Percentiles rank a stretch among this genome's conserved stretches.
Conservation (phyloP, 2,888 invertebrate species). For the Zootermopsis nevadensis region DNA sequence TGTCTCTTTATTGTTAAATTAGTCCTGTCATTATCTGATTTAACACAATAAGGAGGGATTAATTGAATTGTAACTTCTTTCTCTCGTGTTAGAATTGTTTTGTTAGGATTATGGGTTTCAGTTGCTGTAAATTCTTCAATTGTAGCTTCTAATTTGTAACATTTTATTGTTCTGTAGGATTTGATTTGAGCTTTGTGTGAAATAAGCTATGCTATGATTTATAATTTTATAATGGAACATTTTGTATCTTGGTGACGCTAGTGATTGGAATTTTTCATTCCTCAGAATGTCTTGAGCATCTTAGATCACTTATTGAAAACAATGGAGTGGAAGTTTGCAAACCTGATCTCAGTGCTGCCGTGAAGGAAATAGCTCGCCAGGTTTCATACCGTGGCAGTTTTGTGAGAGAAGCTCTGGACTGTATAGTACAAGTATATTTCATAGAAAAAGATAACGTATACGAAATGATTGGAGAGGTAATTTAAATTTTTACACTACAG, state of each 20-base stretch:
- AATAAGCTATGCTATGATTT: too few relatives aligned
- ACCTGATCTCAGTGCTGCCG: constrained; percentile 80
- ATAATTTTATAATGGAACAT: not conserved
- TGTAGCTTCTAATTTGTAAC: too few relatives aligned
- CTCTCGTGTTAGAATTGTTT: too few relatives aligned
- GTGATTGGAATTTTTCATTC: constrained; percentile 38
- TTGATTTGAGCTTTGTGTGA: too few relatives aligned
- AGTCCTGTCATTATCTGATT: too few relatives aligned
- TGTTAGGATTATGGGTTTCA: too few relatives aligned
- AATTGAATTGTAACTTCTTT: too few relatives aligned
- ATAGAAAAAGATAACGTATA: constrained; percentile 91
- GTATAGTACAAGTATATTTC: constrained; percentile 89
- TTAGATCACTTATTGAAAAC: constrained; percentile 85
- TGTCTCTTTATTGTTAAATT: too few relatives aligned
- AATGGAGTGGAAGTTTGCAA: constrained; percentile 88
- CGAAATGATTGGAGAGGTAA: constrained; percentile 89
- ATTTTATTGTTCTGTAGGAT: too few relatives aligned
- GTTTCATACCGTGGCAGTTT: constrained; percentile 96
- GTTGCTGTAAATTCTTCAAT: too few relatives aligned
- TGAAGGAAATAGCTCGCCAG: constrained; percentile 92
- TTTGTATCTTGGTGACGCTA: not conserved
- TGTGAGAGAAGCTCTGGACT: constrained; percentile 95
- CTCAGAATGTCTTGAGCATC: constrained; percentile 90
- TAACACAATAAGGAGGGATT: too few relatives aligned
- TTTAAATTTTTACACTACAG: constrained; percentile 51